Conservation (phyloP, 2,888 invertebrate species). For the Drosophila subquinaria region DNA sequence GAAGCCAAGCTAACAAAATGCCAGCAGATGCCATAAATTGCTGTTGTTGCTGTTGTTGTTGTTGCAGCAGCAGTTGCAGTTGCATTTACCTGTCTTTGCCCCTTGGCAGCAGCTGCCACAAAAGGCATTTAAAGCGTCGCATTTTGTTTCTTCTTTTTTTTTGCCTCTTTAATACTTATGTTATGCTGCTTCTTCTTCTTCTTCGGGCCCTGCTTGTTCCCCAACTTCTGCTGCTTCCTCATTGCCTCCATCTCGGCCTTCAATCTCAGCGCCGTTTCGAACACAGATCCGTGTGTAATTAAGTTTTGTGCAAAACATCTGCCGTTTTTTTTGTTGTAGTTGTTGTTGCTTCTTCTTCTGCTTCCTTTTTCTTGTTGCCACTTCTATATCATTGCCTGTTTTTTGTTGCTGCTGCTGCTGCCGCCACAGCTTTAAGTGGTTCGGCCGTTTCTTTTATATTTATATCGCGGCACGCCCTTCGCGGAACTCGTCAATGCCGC, state of each 20-base stretch:
- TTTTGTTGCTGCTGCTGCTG: constrained; percentile 6
- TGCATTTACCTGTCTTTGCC: constrained; percentile 59
- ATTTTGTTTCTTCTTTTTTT: constrained; percentile 12
- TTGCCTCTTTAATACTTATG: constrained; percentile 15
- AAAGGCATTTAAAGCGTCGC: constrained; percentile 52
- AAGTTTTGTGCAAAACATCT: constrained; percentile 77
- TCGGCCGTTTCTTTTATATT: constrained; percentile 26
- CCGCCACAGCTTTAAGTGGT: constrained; percentile 68
- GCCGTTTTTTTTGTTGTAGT: constrained; percentile 48
- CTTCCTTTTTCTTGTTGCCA: constrained; percentile 6
- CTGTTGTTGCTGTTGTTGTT: constrained; percentile 47
- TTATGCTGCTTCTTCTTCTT: constrained; percentile 1
- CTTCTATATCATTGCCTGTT: constrained; percentile 6
- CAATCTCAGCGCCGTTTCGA: constrained; percentile 67
- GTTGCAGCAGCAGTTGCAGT: constrained; percentile 44
- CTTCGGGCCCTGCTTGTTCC: not conserved
- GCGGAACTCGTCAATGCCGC: constrained; percentile 64
- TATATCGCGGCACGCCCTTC: constrained; percentile 70
- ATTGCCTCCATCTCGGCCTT: constrained; percentile 58
- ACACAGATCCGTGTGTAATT: constrained; percentile 69
- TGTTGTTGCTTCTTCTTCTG: not conserved
- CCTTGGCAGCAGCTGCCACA: constrained; percentile 41
- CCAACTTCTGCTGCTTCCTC: constrained; percentile 6
- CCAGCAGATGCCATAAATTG: constrained; percentile 72
- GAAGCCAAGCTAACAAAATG: constrained; percentile 59